phyloP scores from a whole-genome alignment of 2,797 vertebrate species.

The Pteropus rufus region DNA sequence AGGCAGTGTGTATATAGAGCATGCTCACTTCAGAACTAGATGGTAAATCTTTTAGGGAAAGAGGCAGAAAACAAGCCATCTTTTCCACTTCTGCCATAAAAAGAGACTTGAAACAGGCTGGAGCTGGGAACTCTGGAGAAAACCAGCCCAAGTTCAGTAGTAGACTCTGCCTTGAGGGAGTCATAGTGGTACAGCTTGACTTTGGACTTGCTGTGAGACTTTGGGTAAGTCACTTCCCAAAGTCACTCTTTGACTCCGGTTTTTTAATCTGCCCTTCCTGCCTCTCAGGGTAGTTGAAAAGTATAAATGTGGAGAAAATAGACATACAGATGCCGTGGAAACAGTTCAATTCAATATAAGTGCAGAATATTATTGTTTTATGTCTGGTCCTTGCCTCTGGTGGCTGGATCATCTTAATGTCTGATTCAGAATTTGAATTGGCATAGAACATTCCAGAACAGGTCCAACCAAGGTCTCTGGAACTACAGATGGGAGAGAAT shows the following conservation, averaged over 20 bases:
- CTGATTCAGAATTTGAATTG: neutral
- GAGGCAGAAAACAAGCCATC: neutral
- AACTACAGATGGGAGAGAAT: neutral
- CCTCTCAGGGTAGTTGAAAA: neutral
- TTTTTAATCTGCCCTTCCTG: neutral
- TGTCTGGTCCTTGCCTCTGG: neutral
- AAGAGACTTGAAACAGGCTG: neutral
- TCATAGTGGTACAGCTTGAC: neutral
- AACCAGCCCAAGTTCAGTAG: neutral
- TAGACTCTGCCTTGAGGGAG: neutral
- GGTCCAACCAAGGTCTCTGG: neutral
- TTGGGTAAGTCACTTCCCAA: neutral
- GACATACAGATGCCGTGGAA: neutral
- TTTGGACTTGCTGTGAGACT: constrained; percentile 9
- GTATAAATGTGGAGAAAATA: neutral
- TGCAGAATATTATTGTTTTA: neutral
- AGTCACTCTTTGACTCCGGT: neutral
- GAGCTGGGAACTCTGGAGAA: neutral
- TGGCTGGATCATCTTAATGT: neutral
- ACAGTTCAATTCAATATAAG: neutral
- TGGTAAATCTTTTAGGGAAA: neutral
- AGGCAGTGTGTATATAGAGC: neutral
- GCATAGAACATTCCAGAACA: neutral
- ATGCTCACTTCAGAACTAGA: constrained; percentile 16
- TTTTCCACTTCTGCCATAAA: constrained; percentile 41